phyloP scores from a whole-genome alignment of 2,797 vertebrate species.

The Furcifer pardalis region DNA sequence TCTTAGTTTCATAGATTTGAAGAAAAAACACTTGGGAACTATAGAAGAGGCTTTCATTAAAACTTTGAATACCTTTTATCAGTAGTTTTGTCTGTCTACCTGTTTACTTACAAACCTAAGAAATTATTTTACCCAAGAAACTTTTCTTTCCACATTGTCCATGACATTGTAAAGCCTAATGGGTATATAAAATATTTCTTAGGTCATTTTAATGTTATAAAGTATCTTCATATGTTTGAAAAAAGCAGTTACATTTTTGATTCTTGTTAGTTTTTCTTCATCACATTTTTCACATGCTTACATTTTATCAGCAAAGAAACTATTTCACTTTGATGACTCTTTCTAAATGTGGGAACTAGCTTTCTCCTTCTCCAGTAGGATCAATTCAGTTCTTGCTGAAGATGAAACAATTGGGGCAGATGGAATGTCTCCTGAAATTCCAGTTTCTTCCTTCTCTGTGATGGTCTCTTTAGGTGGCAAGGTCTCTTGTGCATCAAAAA shows the following conservation, averaged over 20 bases:
- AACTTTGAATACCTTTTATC: not conserved
- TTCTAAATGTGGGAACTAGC: not conserved
- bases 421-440: not conserved
- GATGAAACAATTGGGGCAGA: constrained; percentile 76
- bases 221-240: constrained; percentile 38
- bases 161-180: constrained; percentile 32
- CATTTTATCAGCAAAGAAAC: not conserved
- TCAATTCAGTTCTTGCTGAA: constrained; percentile 80
- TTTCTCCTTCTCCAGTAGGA: constrained; percentile 72
- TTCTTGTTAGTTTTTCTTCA: not conserved
- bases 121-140: constrained; percentile 34
- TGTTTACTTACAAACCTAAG: constrained; percentile 5
- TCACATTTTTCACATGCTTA: not conserved
- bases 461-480: constrained; percentile 67
- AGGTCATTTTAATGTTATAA: constrained; percentile 9
- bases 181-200: constrained; percentile 22
- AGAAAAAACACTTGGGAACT: constrained; percentile 12
- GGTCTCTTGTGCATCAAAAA: constrained; percentile 76
- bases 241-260: constrained; percentile 16
- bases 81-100: not conserved
- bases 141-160: not conserved
- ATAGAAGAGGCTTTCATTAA: constrained; percentile 17
- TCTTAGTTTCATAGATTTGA: not conserved
- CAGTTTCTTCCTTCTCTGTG: not conserved
- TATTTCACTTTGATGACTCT: constrained; percentile 51